Base-by-base conservation (phyloP, 2,888 invertebrate genomes). In the Noctua comes region DNA sequence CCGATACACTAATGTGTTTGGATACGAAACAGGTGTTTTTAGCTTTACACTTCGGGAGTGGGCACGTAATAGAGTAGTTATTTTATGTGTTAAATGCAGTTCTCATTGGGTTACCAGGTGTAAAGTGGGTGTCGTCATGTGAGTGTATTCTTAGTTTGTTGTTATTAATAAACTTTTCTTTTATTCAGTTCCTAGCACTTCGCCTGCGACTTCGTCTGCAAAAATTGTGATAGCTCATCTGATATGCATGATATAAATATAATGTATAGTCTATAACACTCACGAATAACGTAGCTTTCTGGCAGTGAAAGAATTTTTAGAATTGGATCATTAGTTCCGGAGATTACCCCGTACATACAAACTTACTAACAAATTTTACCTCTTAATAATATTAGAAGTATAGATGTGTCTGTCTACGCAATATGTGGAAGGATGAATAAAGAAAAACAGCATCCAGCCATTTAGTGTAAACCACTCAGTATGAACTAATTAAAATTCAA, bases 1-100 rank as follows among this genome's bases (percentile, higher is more conserved):
- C 72, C 68, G 79, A 79, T 77, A 81, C 69, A 54, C 84, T 90
- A 88, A 90, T 90, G 88, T 86, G 76, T 84, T 84, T 84, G 71
- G 80, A 88, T 83, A 88, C 66, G 72, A 85, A 88, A 78, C 83
- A 87, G 80, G 88, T 85, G 86, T 83, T 77, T 78, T 85, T 80
- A 36, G 62, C 36, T 64, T 59, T 36, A 78, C 73, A 77, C 83
- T 80, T 81, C 54, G 40, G 57, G 77, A 82, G 68, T 73, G 51
- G 40, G 64, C 73, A 76, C 40, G 79, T 79, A 77, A 76, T 86
- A 71, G 27, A 83, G 40, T 71, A 73, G 69, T 84, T 48, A 48
- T 74, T 84, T 84, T 74, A 74, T 69, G 43, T 72, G 59, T 66
- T 85, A 57, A 78, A 77, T 74, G 78, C 74, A 77, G 59, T 83